Evolutionary conservation across 1,140 invertebrate genomes (phyloP), one percentile per base, ranked within the genome.

Genomic region (Ostrea edulis): DNA sequence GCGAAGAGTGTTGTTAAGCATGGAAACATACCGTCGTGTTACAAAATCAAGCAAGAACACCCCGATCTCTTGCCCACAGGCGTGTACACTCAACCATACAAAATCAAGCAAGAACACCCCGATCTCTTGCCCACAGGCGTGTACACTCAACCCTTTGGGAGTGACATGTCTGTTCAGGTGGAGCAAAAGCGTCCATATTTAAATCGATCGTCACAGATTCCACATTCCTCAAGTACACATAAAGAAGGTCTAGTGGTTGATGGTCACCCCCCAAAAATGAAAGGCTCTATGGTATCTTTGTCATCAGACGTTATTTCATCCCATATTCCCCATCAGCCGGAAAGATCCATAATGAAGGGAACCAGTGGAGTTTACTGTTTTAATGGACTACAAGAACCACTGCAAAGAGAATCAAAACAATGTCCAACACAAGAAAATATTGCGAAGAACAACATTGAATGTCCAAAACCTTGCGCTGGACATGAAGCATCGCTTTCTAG

Each of bases 331-430:
- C 84, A 68, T 20, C 58, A 44, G 0, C 8, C 54, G 20, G 84
- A 85, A 20, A 85, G 84, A 25, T 85, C 84, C 20, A 85, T 85
- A 22, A 85, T 85, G 5, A 85, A 71, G 58, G 84, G 84, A 12
- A 85, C 84, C 20, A 85, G 84, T 52, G 84, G 84, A 29, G 84
- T 68, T 8, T 71, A 85, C 68, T 44, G 29, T 85, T n/a, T 68
- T 17, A 65, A 52, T 20, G 54, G 62, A 68, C 4, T 85, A 44
- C 84, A 85, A n/a, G 20, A 85, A 44, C 51, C 84, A 25, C 11
- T 25, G 5, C 14, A 8, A 12, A 4, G 14, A 12, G 12, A 35
- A 35, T 29, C 20, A 17, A 65, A 85, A 85, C 84, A 85, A 5
- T 51, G 52, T 44, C 9, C 58, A 85, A 44, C 54, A 29, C 84